Conservation (phyloP, 2,797 vertebrate species). For the Notolepis coatsorum region DNA sequence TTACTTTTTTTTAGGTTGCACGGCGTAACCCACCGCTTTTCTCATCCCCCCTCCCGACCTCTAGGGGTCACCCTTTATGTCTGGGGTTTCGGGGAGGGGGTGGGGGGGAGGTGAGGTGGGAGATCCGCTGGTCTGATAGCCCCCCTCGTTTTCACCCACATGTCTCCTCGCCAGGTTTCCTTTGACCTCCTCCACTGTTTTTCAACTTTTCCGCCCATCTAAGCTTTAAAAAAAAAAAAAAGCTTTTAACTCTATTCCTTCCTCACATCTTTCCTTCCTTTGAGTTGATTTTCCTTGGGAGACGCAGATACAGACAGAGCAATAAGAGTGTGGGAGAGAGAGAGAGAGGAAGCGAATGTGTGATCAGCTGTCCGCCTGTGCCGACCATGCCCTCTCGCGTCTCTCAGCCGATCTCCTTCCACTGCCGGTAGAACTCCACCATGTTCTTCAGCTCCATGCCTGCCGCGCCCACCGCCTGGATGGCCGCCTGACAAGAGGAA, state of each 20-base stretch:
- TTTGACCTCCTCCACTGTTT: constrained; percentile 60
- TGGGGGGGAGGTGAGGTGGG: constrained; percentile 51
- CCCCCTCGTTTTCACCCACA: constrained; percentile 40
- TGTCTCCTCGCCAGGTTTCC: constrained; percentile 39
- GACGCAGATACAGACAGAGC: constrained; percentile 84
- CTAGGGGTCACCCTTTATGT: constrained; percentile 65
- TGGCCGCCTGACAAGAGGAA: constrained; percentile 78
- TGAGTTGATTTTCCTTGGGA: constrained; percentile 74
- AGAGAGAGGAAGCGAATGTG: constrained; percentile 80
- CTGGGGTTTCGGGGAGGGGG: constrained; percentile 48
- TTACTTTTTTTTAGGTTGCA: constrained; percentile 67
- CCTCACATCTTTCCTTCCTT: constrained; percentile 31
- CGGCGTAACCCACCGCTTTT: constrained; percentile 48
- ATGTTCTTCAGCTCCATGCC: constrained; percentile 95
- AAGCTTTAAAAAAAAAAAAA: too few species aligned
- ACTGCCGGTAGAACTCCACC: constrained; percentile 95
- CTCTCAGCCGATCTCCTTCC: constrained; percentile 98
- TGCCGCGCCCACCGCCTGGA: constrained; percentile 86
- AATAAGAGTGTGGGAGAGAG: constrained; percentile 77
- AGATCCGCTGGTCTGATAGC: constrained; percentile 58
- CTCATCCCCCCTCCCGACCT: constrained; percentile 61
- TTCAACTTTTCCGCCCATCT: constrained; percentile 66
- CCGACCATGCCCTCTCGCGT: constrained; percentile 61
- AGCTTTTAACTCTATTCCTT: too few species aligned
- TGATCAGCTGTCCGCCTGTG: constrained; percentile 80